Percentiles rank a stretch among this genome's conserved stretches.
These are phyloP conservation scores for Crocallis elinguaria DNA, from an alignment of 2,888 invertebrate species.

Conservation along the genomic window DNA sequence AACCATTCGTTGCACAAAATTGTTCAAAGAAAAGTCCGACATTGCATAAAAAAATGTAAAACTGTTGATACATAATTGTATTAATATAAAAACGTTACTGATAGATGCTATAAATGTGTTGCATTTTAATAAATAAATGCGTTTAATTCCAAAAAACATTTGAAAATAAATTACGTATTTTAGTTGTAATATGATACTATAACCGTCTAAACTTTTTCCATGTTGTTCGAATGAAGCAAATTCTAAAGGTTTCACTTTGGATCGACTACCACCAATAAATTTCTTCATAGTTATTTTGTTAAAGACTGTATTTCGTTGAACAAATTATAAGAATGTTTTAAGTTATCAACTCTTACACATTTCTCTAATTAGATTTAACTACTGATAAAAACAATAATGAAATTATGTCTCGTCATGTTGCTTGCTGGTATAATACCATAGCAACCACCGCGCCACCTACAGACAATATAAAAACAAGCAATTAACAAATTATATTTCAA, in stretches of 20 bases:
- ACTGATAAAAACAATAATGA: too few species aligned
- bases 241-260: neutral
- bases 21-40: neutral
- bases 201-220: neutral
- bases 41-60: neutral
- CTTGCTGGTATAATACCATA: too few species aligned
- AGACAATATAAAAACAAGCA: too few species aligned
- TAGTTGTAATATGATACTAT: slow-evolving; percentile 1
- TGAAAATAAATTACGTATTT: neutral
- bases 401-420: too few species aligned
- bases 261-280: neutral
- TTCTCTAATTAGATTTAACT: too few species aligned
- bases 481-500: too few species aligned
- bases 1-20: neutral
- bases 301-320: neutral
- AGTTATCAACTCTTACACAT: too few species aligned
- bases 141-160: slow-evolving; percentile 8
- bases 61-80: neutral
- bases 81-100: neutral
- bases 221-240: too few species aligned
- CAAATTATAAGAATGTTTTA: neutral
- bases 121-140: slow-evolving; percentile 29
- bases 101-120: neutral
- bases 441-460: too few species aligned
- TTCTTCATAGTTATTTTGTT: neutral